A percentile compares a stretch with the other conserved stretches of the same genome.
phyloP scores from a whole-genome alignment of 2,797 vertebrate species.

The Nothura maculosa region DNA sequence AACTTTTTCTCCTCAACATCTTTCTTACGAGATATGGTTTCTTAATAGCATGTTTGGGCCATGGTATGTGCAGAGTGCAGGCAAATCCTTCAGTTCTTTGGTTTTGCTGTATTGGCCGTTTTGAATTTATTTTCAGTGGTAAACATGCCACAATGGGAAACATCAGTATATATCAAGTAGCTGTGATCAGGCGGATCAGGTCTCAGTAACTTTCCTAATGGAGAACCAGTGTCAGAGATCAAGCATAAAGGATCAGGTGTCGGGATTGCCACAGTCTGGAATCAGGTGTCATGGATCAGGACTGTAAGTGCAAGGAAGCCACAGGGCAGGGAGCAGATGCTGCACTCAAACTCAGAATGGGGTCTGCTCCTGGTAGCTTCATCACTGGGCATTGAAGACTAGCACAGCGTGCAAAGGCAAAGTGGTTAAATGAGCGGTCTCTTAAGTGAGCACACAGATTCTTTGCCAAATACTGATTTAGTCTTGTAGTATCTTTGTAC shows the following conservation, averaged over 20 bases:
- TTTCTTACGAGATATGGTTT: not conserved
- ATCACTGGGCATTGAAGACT: fast-evolving
- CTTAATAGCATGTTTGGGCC: not conserved
- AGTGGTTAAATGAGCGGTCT: not conserved
- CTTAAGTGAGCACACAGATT: not conserved
- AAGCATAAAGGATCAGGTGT: slow-evolving; percentile 39
- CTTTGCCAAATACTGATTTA: not conserved
- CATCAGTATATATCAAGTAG: slow-evolving; percentile 63
- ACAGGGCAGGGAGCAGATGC: not conserved
- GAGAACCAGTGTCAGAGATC: slow-evolving; percentile 40
- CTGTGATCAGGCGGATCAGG: slow-evolving; percentile 54
- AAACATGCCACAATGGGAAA: slow-evolving; percentile 58
- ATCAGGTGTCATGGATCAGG: slow-evolving; percentile 46
- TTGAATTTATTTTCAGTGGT: slow-evolving; percentile 5
- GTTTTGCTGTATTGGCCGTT: slow-evolving; percentile 42
- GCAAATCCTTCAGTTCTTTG: slow-evolving; percentile 1
- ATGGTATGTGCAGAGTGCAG: not conserved
- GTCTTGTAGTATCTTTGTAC: not conserved
- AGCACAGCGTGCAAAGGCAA: not conserved
- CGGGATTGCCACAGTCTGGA: not conserved
- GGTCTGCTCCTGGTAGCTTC: not conserved
- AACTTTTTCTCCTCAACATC: not conserved
- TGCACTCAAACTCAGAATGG: not conserved
- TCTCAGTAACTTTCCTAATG: slow-evolving; percentile 61
- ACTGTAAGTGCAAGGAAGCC: not conserved